Base-by-base conservation (phyloP, 2,797 vertebrate genomes). In the Sternarchorhynchus goeldii region DNA sequence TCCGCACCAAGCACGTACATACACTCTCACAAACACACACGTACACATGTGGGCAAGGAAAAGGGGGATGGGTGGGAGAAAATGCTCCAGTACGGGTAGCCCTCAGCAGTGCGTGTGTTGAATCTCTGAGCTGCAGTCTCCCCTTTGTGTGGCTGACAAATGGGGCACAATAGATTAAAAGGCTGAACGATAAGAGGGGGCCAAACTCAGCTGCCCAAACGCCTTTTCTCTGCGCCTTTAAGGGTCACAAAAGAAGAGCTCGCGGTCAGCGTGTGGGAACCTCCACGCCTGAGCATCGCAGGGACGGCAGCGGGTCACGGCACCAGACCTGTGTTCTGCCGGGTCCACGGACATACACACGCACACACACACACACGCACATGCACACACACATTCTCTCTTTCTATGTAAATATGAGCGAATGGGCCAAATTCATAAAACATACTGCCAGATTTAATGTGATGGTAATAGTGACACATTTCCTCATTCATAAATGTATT, bases 31-130 rank as follows among this genome's bases (percentile, higher is more conserved):
- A 77, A 67, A 71, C 73, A 76, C 17, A 2, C 53, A 64, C 34
- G 76, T 34, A 56, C 60, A 56, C 36, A 74, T 32, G 55, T 29
- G 39, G 55, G 32, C 56, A 45, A 60, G 31, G n/a, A 1, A 4
- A 50, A 57, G 77, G 77, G 84, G 81, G 75, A 69, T 62, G 85
- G 83, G 85, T 82, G 84, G 82, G 82, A 86, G 79, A 79, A 79
- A 45, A 62, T n/a, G 41, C 10, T 20, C 50, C 65, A 78, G 86
- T 77, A 87, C 82, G 85, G 84, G 85, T 83, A 77, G 67, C 79
- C 81, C 79, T 82, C 62, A 75, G 78, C 76, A 59, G 73, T 39
- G 73, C 80, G 78, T 86, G 79, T 85, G 84, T 75, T 80, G 83
- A 78, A 71, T 85, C 70, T 85, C 72, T 78, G 77, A 87, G 84